Base-by-base conservation (phyloP, 30 jellyfish, hydroid and myxozoan species). In the Aurelia coerulea region DNA sequence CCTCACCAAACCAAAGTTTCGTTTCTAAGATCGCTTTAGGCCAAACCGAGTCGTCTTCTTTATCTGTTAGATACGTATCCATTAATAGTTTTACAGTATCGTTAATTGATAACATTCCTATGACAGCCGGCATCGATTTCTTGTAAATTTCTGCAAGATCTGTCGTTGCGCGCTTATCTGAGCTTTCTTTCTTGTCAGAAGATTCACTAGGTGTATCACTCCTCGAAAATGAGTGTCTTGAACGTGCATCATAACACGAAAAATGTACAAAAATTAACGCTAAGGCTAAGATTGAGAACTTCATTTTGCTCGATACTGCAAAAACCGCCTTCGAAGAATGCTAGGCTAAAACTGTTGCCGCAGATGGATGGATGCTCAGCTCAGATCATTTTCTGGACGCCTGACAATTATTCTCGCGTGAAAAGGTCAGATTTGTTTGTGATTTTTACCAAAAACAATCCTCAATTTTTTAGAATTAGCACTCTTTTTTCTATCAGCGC, bases 101-200 rank as follows among this genome's bases (percentile, higher is more conserved):
- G 70, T 84, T 84, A 37, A 37, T 50, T 3, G 93, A 66, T 49
- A 54, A 15, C 88, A 84, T 84, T 13, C 93, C 93, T 87, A 84
- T 84, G 4, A 84, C 93, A 14, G 93, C 87, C 15, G 93, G 93
- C 87, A 84, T 84, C 15, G 93, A 84, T 60, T 78, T 42, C 74
- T 84, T 69, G 59, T 73, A 84, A 2, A 84, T 6, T 12, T 81
- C 77, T 10, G 59, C 68, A 33, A 81, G 51, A 10, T 64, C 75
- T 11, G 2, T 68, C 70, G 13, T 15, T 59, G 5, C 68, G 4
- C 68, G 68, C 37, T 60, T 60, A 23, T 60, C 70, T 60, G 70
- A 23, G 31, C 35, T 60, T 46, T 46, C 56, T 9, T 9, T 46
- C 31, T 60, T 60, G 33, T 60, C 70, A 60, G 70, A 17, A n/a